Evolutionary conservation across 1,140 invertebrate genomes (phyloP), one percentile per base, ranked within the genome.

Genomic region (Drosophila chauvacae): DNA sequence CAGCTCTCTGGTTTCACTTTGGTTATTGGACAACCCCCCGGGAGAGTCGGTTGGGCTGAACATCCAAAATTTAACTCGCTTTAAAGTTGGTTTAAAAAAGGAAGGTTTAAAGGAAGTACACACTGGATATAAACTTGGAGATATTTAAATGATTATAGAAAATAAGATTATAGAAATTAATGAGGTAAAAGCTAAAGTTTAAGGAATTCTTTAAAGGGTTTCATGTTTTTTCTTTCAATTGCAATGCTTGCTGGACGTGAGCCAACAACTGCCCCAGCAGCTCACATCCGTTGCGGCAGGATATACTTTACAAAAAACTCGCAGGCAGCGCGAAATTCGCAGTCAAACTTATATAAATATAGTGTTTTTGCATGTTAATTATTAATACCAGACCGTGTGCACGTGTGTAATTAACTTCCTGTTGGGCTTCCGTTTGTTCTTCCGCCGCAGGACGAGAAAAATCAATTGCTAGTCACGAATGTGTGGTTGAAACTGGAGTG

Each of bases 401-500:
- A 48, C 26, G 59, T 73, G 41, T 55, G 51, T 48, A 58, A 71
- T 66, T 76, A 80, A 58, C 70, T 44, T 73, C 55, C 70, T 73
- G 70, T 62, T 41, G 42, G 37, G 14, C 33, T 60, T 10, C 26
- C 26, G 41, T 72, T 74, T 69, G 26, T 18, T 13, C 9, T 55
- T 33, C 7, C 37, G 94, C 57, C 18, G 55, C 62, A 97, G 96
- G 96, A 97, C 94, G 97, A 97, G 94, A 97, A 97, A 94, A 97
- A 97, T 94, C 97, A 97, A 94, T 95, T 97, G 93, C 95, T 97
- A 93, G 97, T 97, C 93, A 97, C 97, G 91, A 97, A 97, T 94
- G 97, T 97, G 94, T 98, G 97, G 97, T 95, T 98, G 91, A 97
- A 97, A 95, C 94, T 97, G 95, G 97, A 98, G 94, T 99, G 99